phyloP scores from a whole-genome alignment of 2,797 vertebrate genomes.

The Paedocypris micromegethes region DNA sequence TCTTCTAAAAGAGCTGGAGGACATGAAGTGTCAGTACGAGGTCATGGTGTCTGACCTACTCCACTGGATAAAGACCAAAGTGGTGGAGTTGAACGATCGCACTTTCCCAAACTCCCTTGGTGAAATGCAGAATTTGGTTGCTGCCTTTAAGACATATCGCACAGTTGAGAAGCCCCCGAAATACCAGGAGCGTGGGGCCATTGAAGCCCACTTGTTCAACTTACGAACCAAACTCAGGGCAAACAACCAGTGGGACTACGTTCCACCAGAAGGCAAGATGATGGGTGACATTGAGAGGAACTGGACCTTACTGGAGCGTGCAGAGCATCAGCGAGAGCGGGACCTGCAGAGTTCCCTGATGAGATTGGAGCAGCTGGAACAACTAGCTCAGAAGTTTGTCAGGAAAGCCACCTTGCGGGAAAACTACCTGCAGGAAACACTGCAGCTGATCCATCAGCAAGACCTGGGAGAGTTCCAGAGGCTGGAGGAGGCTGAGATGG shows the following conservation, averaged over 20 bases:
- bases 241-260: slow-evolving; percentile 78
- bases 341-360: slow-evolving; percentile 75
- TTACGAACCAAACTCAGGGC: slow-evolving; percentile 77
- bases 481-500: slow-evolving; percentile 66
- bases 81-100: slow-evolving; percentile 69
- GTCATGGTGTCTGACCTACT: slow-evolving; percentile 75
- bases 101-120: slow-evolving; percentile 77
- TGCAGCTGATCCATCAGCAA: slow-evolving; percentile 68
- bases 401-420: slow-evolving; percentile 79
- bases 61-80: slow-evolving; percentile 77
- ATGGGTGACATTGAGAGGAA: slow-evolving; percentile 75
- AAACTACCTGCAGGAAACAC: slow-evolving; percentile 75
- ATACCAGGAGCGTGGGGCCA: slow-evolving; percentile 79
- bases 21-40: slow-evolving; percentile 72
- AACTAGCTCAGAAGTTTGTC: slow-evolving; percentile 75
- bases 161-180: slow-evolving; percentile 82
- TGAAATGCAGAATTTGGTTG: slow-evolving; percentile 74
- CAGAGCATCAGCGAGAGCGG: slow-evolving; percentile 74
- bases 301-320: slow-evolving; percentile 77
- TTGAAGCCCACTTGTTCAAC: slow-evolving; percentile 81
- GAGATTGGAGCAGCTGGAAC: slow-evolving; percentile 78
- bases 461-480: slow-evolving; percentile 57
- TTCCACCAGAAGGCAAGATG: slow-evolving; percentile 72
- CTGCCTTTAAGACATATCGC: slow-evolving; percentile 77
- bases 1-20: slow-evolving; percentile 75